Base-by-base conservation (phyloP, 1,140 invertebrate species). In the Drosophila nebulosa region DNA sequence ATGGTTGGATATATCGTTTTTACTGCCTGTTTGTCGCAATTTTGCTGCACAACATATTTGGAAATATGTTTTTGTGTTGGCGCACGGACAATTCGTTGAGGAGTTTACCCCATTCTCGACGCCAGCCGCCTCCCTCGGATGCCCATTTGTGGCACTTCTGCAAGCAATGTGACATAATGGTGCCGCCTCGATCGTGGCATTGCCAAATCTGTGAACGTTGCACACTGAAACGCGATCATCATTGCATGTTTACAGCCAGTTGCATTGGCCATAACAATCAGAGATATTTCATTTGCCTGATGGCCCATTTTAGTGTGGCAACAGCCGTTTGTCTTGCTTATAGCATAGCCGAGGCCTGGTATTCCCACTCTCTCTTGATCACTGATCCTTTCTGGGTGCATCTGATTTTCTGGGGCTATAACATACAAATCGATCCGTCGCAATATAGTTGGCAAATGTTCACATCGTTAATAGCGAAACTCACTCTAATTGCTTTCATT, bases 181-280 rank as follows among this genome's bases (percentile, higher is more conserved):
- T 95, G 14, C 97, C 97, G 5, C 97, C 97, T 9, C 93, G 97
- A 52, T 95, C 97, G 1, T 97, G 97, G 95, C 98, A 99, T 91
- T 99, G 98, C 85, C 90, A 93, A 36, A 93, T 92, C 36, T 99
- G 98, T 89, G 90, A 94, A 69, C 83, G 90, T 2, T 99, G 98
- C 86, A 95, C 99, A 39, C 90, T 98, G 18, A 98, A 98, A 91
- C 93, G 97, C 73, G 98, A 99, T 91, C 98, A 99, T 92, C 98
- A 99, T 90, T 99, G 98, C 91, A 95, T 95, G 46, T 98, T 99
- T 90, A 95, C 95, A 12, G 96, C 95, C 3, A 96, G 95, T 84
- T 99, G 98, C 92, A 93, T 99, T 9, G 98, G 98, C 0, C 96
- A 98, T 90, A 93, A 93, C 51, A 99, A 99, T 92, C 95, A 97